Percentiles rank a stretch among this genome's conserved stretches.
Conservation (phyloP, 2,113 vertebrate genomes). For the Brachypodius melanocephalos region DNA sequence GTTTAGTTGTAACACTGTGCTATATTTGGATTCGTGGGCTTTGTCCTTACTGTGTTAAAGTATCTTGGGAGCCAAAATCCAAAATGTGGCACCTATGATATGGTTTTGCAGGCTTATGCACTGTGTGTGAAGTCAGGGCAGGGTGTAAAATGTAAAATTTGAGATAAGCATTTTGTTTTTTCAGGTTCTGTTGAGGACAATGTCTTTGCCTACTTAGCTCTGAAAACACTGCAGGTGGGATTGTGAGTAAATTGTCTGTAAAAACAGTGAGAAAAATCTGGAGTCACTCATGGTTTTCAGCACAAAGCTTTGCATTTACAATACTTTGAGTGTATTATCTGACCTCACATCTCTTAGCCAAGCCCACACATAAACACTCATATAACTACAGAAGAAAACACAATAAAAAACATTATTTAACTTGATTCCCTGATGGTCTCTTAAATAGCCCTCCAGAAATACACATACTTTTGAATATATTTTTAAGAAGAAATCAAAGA, state of each 20-base stretch:
- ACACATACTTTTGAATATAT: not conserved
- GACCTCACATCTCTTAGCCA: not conserved
- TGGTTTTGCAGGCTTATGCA: not conserved
- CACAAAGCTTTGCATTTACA: not conserved
- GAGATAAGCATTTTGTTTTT: not conserved
- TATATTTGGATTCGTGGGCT: not conserved
- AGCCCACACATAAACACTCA: not conserved
- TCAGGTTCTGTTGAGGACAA: not conserved
- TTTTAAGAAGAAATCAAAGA: not conserved
- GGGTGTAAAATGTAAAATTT: not conserved
- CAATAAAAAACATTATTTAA: constrained; percentile 1
- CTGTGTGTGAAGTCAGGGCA: not conserved
- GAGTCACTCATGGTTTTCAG: not conserved
- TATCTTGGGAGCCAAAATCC: not conserved
- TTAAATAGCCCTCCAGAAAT: not conserved
- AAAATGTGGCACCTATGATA: not conserved
- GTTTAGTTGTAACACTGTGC: not conserved
- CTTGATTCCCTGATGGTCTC: not conserved
- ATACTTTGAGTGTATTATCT: not conserved
- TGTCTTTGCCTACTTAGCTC: not conserved
- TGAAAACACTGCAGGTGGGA: not conserved
- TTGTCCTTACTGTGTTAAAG: not conserved
- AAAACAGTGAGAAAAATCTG: not conserved
- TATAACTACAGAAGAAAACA: constrained; percentile 12
- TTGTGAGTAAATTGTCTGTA: not conserved